Percentiles rank a stretch among this genome's conserved stretches.
phyloP scores from a whole-genome alignment of 2,888 invertebrate species.

The Creontiades dilutus region DNA sequence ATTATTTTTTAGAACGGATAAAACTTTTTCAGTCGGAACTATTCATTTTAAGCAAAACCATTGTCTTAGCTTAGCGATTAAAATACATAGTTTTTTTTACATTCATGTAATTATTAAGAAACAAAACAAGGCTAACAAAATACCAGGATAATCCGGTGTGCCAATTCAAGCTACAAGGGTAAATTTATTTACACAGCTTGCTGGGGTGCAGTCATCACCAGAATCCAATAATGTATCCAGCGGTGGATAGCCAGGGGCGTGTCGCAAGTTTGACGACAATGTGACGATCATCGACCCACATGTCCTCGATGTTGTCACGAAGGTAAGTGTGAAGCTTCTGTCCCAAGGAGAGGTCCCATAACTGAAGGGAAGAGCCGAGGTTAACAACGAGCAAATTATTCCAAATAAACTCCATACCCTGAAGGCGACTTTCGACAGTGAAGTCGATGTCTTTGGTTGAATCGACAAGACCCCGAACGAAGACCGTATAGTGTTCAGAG shows the following conservation, averaged over 20 bases:
- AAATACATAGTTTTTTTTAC: slow-evolving; percentile 44
- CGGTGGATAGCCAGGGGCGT: slow-evolving; percentile 21
- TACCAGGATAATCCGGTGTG: slow-evolving; percentile 44
- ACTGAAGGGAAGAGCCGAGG: slow-evolving; percentile 50
- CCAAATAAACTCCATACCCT: slow-evolving; percentile 33
- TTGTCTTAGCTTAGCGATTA: slow-evolving; percentile 56
- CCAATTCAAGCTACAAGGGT: not conserved
- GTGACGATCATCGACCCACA: slow-evolving; percentile 68
- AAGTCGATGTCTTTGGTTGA: slow-evolving; percentile 40
- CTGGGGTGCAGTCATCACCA: slow-evolving; percentile 52
- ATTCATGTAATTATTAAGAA: slow-evolving; percentile 44
- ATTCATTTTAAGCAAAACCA: slow-evolving; percentile 35
- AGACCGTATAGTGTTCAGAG: slow-evolving; percentile 49
- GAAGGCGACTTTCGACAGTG: slow-evolving; percentile 17
- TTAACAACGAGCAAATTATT: slow-evolving; percentile 56
- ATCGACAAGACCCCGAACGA: slow-evolving; percentile 60
- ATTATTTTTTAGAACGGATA: slow-evolving; percentile 20
- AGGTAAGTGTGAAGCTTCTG: slow-evolving; percentile 48
- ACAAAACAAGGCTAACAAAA: slow-evolving; percentile 63
- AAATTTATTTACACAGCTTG: slow-evolving; percentile 52
- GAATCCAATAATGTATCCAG: slow-evolving; percentile 57
- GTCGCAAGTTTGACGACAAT: slow-evolving; percentile 57
- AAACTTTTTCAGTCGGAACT: slow-evolving; percentile 45
- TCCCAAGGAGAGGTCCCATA: slow-evolving; percentile 50
- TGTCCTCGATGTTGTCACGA: slow-evolving; percentile 51